These are phyloP conservation scores for Conops quadrifasciatus DNA, from an alignment of 2,888 invertebrate genomes.

Conservation along the genomic window DNA sequence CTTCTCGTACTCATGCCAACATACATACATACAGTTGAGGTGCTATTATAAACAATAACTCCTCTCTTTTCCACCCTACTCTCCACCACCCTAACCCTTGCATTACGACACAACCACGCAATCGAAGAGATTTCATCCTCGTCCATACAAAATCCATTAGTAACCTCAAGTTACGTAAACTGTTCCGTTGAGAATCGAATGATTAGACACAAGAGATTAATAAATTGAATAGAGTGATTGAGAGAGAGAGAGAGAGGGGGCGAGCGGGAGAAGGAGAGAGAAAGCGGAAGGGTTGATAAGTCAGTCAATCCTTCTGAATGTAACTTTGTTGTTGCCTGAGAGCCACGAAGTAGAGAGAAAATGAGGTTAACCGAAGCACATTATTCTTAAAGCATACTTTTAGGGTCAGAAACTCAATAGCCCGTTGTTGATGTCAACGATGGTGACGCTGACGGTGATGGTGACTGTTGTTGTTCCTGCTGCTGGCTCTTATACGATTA, in stretches of 20 bases:
- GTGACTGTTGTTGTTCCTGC: not conserved
- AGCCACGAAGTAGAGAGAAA: not conserved
- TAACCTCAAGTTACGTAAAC: not conserved
- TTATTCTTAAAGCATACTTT: not conserved
- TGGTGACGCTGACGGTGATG: not conserved
- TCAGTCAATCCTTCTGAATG: not conserved
- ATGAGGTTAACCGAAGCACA: not conserved
- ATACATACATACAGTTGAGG: no score
- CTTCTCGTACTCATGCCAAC: no score
- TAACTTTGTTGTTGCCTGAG: not conserved
- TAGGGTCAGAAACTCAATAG: not conserved
- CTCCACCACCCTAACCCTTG: no score
- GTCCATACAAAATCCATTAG: constrained; percentile 7
- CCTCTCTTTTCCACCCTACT: no score
- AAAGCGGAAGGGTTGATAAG: not conserved
- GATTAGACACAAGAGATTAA: constrained; percentile 11
- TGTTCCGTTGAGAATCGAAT: not conserved
- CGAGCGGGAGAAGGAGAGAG: not conserved
- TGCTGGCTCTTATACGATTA: no score
- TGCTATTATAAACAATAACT: no score
- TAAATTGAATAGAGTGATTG: constrained; percentile 11
- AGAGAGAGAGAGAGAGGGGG: not conserved
- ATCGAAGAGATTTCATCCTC: not conserved
- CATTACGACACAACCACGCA: no score
- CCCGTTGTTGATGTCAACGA: not conserved